phyloP scores from a whole-genome alignment of 2,888 invertebrate species.

The Ornithoptera priamus region DNA sequence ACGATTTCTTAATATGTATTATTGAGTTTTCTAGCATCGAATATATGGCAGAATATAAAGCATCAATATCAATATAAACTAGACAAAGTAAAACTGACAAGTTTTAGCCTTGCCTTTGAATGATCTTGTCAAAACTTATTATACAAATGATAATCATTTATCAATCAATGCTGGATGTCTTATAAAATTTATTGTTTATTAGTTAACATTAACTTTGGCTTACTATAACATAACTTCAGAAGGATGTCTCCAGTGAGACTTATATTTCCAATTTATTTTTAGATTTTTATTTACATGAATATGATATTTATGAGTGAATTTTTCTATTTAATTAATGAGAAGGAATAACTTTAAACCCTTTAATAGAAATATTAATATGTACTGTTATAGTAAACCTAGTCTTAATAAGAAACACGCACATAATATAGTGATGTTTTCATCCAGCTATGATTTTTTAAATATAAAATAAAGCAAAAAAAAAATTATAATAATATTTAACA shows the following conservation, averaged over 20 bases:
- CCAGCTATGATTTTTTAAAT: conserved; percentile 2
- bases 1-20: not conserved
- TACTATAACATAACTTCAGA: no score
- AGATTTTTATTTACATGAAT: no score
- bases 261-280: no score
- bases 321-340: no score
- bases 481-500: not conserved
- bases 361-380: no score
- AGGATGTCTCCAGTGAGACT: no score
- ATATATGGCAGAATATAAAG: not conserved
- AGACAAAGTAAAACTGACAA: not conserved
- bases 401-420: no score
- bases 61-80: conserved; percentile 11
- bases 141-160: not conserved
- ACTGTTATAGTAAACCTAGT: no score
- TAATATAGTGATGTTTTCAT: not conserved
- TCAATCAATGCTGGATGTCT: conserved; percentile 9
- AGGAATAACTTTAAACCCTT: no score
- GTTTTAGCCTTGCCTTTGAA: not conserved
- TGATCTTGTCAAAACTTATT: not conserved
- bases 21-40: not conserved
- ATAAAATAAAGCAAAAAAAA: conserved; percentile 2
- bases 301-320: no score
- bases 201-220: no score
- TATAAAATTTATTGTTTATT: not conserved